Percentiles rank a stretch among this genome's conserved stretches.
These are phyloP conservation scores for Trissonchulus sp. DNA, from an alignment of 2,888 invertebrate species.

Conservation along the genomic window DNA sequence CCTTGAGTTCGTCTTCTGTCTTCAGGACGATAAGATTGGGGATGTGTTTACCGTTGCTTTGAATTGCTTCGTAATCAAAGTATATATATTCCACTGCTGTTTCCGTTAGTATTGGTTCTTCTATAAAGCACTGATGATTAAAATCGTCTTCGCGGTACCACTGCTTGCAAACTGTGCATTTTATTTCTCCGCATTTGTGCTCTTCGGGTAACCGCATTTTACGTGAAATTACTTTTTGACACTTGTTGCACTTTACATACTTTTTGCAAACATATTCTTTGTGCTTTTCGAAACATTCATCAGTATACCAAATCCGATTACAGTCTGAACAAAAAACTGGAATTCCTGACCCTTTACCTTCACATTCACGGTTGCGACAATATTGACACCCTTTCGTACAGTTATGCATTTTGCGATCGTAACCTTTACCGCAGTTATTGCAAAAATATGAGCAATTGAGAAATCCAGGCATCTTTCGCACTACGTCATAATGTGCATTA, in stretches of 20 bases:
- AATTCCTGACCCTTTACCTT: neutral
- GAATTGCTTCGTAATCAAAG: neutral
- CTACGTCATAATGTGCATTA: conserved; percentile 11
- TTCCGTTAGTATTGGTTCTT: neutral
- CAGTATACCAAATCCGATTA: neutral
- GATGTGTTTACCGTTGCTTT: neutral
- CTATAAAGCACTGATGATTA: neutral
- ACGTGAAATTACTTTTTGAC: neutral
- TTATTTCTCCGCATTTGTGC: neutral
- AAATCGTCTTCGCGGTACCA: neutral
- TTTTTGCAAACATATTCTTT: neutral
- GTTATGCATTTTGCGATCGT: neutral
- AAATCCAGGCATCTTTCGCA: neutral
- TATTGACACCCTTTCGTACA: neutral
- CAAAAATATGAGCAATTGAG: neutral
- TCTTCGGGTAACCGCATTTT: neutral
- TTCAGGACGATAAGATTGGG: conserved; percentile 7
- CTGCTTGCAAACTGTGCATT: conserved; percentile 3
- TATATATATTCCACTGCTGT: neutral
- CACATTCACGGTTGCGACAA: neutral
- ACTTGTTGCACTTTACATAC: conserved; percentile 4
- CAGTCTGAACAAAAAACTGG: neutral
- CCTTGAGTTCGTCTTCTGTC: neutral
- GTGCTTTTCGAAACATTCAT: neutral
- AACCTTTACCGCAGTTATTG: neutral